These are phyloP conservation scores for Zaprionus gabonicus DNA, from an alignment of 1,140 invertebrate genomes.

Conservation along the genomic window DNA sequence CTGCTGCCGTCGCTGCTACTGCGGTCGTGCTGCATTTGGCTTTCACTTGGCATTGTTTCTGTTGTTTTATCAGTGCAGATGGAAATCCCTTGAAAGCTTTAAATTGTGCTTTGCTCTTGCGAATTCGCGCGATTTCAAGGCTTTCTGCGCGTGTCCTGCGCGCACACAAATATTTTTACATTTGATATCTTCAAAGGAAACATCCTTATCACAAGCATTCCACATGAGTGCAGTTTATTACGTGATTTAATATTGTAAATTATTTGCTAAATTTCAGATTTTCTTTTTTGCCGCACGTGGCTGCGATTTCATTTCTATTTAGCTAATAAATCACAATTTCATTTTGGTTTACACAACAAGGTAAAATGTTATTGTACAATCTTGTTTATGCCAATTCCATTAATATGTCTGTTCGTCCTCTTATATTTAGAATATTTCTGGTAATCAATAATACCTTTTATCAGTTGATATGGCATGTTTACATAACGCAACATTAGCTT, in stretches of 20 bases:
- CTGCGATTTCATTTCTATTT: background rate
- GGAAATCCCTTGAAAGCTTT: slow-evolving; percentile 34
- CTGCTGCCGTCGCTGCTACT: slow-evolving; percentile 14
- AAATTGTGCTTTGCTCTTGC: slow-evolving; percentile 23
- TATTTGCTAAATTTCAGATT: background rate
- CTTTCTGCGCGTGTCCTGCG: slow-evolving; percentile 17
- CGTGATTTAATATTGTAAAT: background rate
- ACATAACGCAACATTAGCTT: background rate
- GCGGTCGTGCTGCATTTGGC: slow-evolving; percentile 32
- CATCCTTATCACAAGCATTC: slow-evolving; percentile 1
- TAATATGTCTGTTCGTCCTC: background rate
- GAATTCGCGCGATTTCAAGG: slow-evolving; percentile 35
- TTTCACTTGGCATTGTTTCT: slow-evolving; percentile 37
- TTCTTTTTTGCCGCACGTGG: background rate
- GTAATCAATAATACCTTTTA: background rate
- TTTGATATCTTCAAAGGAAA: background rate
- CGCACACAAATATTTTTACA: background rate
- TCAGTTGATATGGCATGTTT: slow-evolving; percentile 3
- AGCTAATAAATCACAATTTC: slow-evolving; percentile 12
- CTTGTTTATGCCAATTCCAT: slow-evolving; percentile 16
- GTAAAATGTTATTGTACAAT: slow-evolving; percentile 15
- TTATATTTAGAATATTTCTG: background rate
- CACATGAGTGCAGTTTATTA: background rate
- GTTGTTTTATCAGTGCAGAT: slow-evolving; percentile 20
- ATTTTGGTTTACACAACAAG: slow-evolving; percentile 9